Evolutionary conservation across 2,797 vertebrate species (phyloP), one percentile per base, ranked within the genome.

Genomic region (Phataginus tetradactyla): DNA sequence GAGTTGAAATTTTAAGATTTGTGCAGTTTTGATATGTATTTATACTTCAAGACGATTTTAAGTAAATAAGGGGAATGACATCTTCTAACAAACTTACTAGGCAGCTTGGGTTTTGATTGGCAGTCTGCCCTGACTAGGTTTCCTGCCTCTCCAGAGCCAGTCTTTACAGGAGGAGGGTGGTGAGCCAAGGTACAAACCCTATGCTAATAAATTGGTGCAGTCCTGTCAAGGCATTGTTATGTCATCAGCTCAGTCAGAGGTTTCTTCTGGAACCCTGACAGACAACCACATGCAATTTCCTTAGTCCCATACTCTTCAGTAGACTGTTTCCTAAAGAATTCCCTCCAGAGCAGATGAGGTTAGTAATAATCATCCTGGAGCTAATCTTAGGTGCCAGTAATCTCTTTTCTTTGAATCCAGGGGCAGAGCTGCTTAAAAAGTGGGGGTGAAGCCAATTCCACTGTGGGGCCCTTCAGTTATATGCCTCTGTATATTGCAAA

Each of bases 191-290:
- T 71, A 51, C 27, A 37, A 75, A 72, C 85, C 34, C 72, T 49
- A 20, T 61, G 51, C n/a, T 18, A 27, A 49, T 29, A 77, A 57
- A 17, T n/a, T 12, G 91, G 55, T 91, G 34, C 23, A 93, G 51
- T 66, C 23, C 55, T 75, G 0, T 34, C 80, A 81, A 81, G 37
- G 14, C 68, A 86, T 27, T 77, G 29, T 64, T 86, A 69, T 21
- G n/a, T 92, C 63, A 75, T 61, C n/a, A 49, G 53, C 34, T 86
- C n/a, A 75, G 25, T 32, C 34, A 71, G 78, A 75, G 27, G 9
- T 86, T 89, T 86, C 68, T 77, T 86, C 80, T 71, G 68, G 61
- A 95, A 80, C 37, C 55, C n/a, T 34, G 45, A 90, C 42, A 75
- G 5, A 32, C 29, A 89, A 89, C 20, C 86, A 8, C 49, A 49